Base-by-base conservation (phyloP, 2,797 vertebrate species). In the Gouania willdenowi region DNA sequence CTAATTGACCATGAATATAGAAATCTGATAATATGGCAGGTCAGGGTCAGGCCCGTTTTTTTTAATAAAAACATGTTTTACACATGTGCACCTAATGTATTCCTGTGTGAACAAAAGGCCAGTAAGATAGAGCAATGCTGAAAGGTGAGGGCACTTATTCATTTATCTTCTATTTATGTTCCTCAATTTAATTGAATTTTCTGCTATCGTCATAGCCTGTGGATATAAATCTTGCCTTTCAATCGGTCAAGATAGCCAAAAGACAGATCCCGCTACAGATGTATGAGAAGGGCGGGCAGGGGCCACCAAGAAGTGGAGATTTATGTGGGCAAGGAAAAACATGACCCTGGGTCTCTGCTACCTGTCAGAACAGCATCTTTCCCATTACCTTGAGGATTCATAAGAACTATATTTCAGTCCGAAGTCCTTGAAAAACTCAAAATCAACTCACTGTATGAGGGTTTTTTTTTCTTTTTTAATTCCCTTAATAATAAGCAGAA, bases 121-220 rank as follows among this genome's bases (percentile, higher is more conserved):
- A 11, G 36, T 27, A 13, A 36, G 43, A 46, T 47, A 50, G 20
- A 55, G 47, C 26, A 33, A 35, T 8, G 12, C 15, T 11, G 32
- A 29, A 43, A 55, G 45, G 45, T 48, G 49, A 72, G 40, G 52
- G 26, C 57, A 43, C 48, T 48, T 53, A 37, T 67, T 78, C 63
- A 70, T 82, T 77, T 69, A 68, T 69, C 60, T 62, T 66, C 65
- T 63, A 67, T 81, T 83, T 80, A 79, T 79, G 75, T 76, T 47
- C 67, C 39, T 52, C 26, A 37, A 3, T 77, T 84, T 85, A 84
- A 86, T 87, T 81, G 74, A 79, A 85, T 83, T 84, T 77, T 68
- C 67, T 59, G 59, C 61, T 23, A 58, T 49, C 65, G 66, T 59
- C 36, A 18, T 0, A 29, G 52, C 31, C 34, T 19, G 3, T 24